phyloP scores from a whole-genome alignment of 2,113 vertebrate genomes.

The Delphinapterus leucas region DNA sequence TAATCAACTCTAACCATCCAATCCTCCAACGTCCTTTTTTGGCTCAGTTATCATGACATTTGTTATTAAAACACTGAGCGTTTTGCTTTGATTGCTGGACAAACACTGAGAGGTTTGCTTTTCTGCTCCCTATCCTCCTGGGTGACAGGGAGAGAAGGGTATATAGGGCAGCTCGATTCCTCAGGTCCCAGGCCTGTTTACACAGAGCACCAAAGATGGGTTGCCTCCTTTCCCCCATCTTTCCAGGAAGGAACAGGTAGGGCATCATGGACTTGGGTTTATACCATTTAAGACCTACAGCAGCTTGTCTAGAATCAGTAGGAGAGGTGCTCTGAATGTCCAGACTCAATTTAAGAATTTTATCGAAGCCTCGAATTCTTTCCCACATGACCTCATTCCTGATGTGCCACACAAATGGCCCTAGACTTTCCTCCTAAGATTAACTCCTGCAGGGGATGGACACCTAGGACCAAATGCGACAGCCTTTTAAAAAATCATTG shows the following conservation, averaged over 20 bases:
- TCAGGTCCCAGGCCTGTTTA: background rate
- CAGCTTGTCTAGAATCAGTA: background rate
- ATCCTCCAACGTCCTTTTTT: background rate
- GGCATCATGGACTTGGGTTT: fast-evolving
- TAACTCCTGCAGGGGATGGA: too few relatives aligned
- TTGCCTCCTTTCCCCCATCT: background rate
- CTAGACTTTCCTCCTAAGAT: background rate
- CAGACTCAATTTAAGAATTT: background rate
- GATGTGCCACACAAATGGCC: background rate
- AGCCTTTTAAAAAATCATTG: background rate
- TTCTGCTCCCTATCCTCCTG: background rate
- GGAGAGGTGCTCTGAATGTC: too few relatives aligned
- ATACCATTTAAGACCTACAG: background rate
- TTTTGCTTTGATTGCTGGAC: background rate
- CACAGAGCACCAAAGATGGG: background rate
- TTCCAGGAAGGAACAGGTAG: background rate
- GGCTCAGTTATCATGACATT: background rate
- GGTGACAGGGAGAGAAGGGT: background rate
- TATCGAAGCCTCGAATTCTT: background rate
- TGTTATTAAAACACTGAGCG: background rate
- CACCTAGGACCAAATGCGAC: too few relatives aligned
- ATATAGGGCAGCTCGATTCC: background rate
- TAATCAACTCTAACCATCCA: background rate
- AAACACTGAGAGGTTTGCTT: background rate
- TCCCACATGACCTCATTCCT: background rate